These are phyloP conservation scores for Conus ventricosus DNA, from an alignment of 1,140 invertebrate species.

Conservation along the genomic window DNA sequence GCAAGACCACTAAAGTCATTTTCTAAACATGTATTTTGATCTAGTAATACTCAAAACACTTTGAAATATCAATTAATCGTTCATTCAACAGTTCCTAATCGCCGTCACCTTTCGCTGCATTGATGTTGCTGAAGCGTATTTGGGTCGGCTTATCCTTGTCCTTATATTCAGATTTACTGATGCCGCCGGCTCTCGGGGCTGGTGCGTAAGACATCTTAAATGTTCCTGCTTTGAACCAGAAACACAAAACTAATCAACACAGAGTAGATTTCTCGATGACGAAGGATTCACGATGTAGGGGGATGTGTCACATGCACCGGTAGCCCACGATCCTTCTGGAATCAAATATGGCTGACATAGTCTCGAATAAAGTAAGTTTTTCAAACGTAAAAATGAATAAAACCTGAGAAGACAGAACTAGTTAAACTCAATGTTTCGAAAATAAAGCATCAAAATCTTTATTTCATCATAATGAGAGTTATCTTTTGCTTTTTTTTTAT, in stretches of 20 bases:
- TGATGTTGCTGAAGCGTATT: slow-evolving; percentile 96
- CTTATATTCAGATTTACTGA: slow-evolving; percentile 70
- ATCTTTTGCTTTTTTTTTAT: too few relatives aligned
- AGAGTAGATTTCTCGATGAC: slow-evolving; percentile 2
- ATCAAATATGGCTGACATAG: slow-evolving; percentile 11
- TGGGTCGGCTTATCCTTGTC: slow-evolving; percentile 94
- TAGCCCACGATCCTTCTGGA: slow-evolving; percentile 38
- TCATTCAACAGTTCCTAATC: neutral
- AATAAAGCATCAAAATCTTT: too few relatives aligned
- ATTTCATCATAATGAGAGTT: too few relatives aligned
- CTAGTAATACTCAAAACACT: neutral
- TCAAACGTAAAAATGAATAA: neutral
- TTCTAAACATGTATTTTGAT: too few relatives aligned
- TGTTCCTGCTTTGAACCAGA: slow-evolving; percentile 11
- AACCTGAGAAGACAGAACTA: too few relatives aligned
- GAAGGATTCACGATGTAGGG: slow-evolving; percentile 20
- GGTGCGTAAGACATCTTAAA: slow-evolving; percentile 41
- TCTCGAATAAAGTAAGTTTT: neutral
- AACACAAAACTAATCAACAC: neutral
- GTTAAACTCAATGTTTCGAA: too few relatives aligned
- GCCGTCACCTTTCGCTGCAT: slow-evolving; percentile 94
- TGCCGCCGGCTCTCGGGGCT: slow-evolving; percentile 6
- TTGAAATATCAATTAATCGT: neutral
- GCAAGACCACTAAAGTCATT: too few relatives aligned
- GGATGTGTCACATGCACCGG: neutral